Evolutionary conservation across 2,113 vertebrate species (phyloP), one percentile per base, ranked within the genome.

Genomic region (Cromileptes altivelis): DNA sequence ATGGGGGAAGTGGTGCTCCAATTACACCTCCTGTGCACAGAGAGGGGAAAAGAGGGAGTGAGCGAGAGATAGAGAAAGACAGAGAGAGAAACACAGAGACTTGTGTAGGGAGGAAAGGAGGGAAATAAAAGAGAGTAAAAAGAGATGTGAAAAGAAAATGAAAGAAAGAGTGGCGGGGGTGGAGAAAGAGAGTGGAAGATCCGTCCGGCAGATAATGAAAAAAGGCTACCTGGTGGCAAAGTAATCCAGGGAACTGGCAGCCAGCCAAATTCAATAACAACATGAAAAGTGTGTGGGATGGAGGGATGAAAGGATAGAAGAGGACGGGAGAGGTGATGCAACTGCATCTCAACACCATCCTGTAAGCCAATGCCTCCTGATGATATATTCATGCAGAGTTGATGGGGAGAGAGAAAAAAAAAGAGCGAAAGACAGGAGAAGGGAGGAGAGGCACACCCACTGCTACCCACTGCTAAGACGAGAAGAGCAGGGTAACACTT

Each of bases 301-400:
- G 81, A 87, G 81, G 85, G 90, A 94, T 87, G 89, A 87, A 89
- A 85, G 78, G 89, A 89, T 90, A 33, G 89, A 91, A 88, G 85
- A 81, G 85, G 83, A 92, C 30, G 70, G 77, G 78, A 85, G 83
- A 85, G 91, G 85, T 94, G 93, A 95, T 92, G 93, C 92, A 94
- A 95, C 91, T 45, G 75, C 89, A 84, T 88, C 88, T 94, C 94
- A 95, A 95, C 92, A 94, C 81, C 83, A 74, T 81, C 88, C 90
- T 91, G 84, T 83, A 92, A 93, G 82, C 86, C 85, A 85, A 70
- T 81, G 92, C 78, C 78, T 78, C 84, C 88, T 86, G 78, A 88
- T 92, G 89, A 88, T 89, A 86, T 76, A 90, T 90, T 93, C 91
- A 94, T 86, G 83, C 84, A 58, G 80, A 88, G 85, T 30, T 80